Percentiles rank a stretch among this genome's conserved stretches.
Evolutionary conservation across 2,888 invertebrate genomes (phyloP).

Genomic region (Shargacucullia verbasci): DNA sequence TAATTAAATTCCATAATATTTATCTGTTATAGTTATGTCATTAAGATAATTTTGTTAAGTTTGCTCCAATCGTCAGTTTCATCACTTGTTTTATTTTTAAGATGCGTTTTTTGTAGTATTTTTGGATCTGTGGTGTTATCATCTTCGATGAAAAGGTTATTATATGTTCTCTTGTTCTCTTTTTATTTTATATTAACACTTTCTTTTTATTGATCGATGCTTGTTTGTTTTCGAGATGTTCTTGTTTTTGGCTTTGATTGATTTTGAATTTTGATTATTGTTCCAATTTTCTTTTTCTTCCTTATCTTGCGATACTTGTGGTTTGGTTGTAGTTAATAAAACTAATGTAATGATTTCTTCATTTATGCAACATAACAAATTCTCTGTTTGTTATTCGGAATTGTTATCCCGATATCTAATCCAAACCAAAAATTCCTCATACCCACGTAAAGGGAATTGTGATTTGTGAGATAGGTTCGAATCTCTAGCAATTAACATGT

Average conservation of each 20-base stretch:
- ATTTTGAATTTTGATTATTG: no score
- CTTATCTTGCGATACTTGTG: no score
- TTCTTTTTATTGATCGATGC: slow-evolving; percentile 36
- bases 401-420: no score
- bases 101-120: slow-evolving; percentile 21
- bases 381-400: no score
- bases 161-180: slow-evolving; percentile 17
- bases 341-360: no score
- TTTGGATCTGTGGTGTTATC: slow-evolving; percentile 32
- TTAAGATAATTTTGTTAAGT: slow-evolving; percentile 47
- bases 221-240: slow-evolving; percentile 23
- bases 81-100: slow-evolving; percentile 17
- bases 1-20: slow-evolving; percentile 57
- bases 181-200: slow-evolving; percentile 21
- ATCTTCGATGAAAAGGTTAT: slow-evolving; percentile 24
- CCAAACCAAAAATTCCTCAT: no score
- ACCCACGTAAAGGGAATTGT: slow-evolving; percentile 43
- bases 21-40: slow-evolving; percentile 52
- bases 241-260: slow-evolving; percentile 1
- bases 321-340: no score
- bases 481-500: slow-evolving; percentile 77
- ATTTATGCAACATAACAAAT: no score
- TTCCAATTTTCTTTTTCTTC: no score
- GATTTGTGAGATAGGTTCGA: slow-evolving; percentile 54
- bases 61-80: slow-evolving; percentile 16